Base-by-base conservation (phyloP, 2,113 vertebrate species). In the Oncorhynchus masou region DNA sequence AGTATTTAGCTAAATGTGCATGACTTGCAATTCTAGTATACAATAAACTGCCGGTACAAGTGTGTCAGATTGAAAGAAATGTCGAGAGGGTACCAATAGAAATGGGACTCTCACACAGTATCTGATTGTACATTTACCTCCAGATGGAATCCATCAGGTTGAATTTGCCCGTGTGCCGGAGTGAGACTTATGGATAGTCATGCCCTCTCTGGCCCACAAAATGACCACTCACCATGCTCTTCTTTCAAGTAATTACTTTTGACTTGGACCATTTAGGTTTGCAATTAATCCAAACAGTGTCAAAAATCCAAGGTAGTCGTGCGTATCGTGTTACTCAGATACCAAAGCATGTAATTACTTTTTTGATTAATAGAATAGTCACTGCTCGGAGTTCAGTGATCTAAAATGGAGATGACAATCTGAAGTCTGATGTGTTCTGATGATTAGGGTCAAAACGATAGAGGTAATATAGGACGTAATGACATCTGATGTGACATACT, bases 231-330 rank as follows among this genome's bases (percentile, higher is more conserved):
- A 73, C 48, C 19, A 19, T 49, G 57, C 24, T 60, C 79, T 54
- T 54, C 20, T 89, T 90, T 85, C 70, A 92, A 80, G 86, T 88
- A 84, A 87, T 88, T 87, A 45, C 76, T 86, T 86, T 51, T 86
- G 87, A 83, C 75, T 86, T 75, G 74, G 68, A 83, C 91, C 84
- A 84, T 92, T 92, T 24, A 68, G 19, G 19, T 19, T 68, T 15
- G 31, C 31, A 20, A 68, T 68, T 68, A 68, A 68, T 68, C 67
- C 67, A 11, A 39, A 34, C 29, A 20, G 19, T 34, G 67, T 11
- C 67, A 66, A 25, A 66, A 66, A 45, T 39, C 1, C 29, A 68
- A 31, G 29, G 31, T 68, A 45, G 67, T 45, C 4, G n/a, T 11
- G 2, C n/a, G 31, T 19, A 39, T 31, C 31, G 2, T 34, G 19